Conservation (phyloP, 2,797 vertebrate species). For the Pyrocephalus nanus region DNA sequence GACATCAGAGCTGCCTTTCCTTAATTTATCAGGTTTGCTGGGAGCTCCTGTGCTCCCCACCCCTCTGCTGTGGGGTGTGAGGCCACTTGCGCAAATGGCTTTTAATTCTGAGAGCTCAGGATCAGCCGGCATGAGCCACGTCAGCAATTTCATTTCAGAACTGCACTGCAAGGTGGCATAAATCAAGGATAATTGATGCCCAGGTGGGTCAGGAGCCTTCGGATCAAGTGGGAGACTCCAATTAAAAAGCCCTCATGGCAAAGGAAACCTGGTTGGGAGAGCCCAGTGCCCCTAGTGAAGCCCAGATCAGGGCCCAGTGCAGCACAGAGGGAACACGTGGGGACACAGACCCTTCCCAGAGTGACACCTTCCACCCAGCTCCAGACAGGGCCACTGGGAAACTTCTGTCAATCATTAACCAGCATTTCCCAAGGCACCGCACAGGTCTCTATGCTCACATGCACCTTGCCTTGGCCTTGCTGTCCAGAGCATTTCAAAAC, state of each 20-base stretch:
- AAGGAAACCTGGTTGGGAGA: fast-evolving
- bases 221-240: too few relatives aligned
- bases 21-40: too few relatives aligned
- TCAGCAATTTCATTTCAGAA: background rate
- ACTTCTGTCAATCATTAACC: background rate
- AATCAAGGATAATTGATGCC: background rate
- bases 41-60: too few relatives aligned
- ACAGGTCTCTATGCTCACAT: fast-evolving
- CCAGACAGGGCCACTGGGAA: fast-evolving
- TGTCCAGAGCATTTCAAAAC: background rate
- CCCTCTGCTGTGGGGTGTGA: too few relatives aligned
- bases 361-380: fast-evolving
- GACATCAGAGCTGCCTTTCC: too few relatives aligned
- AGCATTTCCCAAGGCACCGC: background rate
- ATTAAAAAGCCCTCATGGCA: background rate
- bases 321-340: fast-evolving
- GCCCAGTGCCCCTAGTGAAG: fast-evolving
- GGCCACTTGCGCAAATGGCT: too few relatives aligned
- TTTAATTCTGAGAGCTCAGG: too few relatives aligned
- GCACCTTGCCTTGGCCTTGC: background rate
- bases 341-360: background rate
- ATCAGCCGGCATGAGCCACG: too few relatives aligned
- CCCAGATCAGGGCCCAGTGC: background rate
- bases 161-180: background rate
- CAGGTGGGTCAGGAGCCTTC: background rate